These are phyloP conservation scores for Mythimna loreyi DNA, from an alignment of 2,888 invertebrate genomes.

Conservation along the genomic window DNA sequence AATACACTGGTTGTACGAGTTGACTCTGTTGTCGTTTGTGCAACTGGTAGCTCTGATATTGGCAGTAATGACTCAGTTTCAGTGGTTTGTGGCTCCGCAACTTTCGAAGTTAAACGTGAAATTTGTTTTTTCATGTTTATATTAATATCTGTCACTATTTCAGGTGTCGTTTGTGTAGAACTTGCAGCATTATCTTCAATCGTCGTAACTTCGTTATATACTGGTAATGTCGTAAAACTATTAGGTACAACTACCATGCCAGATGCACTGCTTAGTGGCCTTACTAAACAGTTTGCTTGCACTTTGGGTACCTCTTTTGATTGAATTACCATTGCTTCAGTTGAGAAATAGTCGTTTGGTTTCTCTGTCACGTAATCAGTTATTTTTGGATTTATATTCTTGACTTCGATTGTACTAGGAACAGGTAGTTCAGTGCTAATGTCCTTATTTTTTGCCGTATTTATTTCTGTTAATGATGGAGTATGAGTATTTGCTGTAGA, in stretches of 20 bases:
- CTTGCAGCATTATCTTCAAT: constrained; percentile 5
- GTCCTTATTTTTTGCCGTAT: neutral
- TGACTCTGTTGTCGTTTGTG: constrained; percentile 6
- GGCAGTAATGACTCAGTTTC: neutral
- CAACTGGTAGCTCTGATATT: neutral
- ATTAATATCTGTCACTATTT: neutral
- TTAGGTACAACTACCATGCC: neutral
- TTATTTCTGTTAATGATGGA: neutral
- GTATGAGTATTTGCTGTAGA: neutral
- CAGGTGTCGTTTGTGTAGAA: neutral
- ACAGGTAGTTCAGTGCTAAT: neutral
- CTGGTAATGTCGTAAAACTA: neutral
- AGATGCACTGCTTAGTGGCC: neutral
- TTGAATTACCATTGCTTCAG: neutral
- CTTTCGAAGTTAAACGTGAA: neutral
- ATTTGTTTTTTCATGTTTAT: constrained; percentile 1
- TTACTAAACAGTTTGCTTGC: neutral
- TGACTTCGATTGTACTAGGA: neutral
- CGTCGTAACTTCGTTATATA: neutral
- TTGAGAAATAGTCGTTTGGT: neutral
- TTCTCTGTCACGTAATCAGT: constrained; percentile 1
- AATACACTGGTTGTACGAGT: neutral
- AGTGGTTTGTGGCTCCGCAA: neutral
- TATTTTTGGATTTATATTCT: neutral
- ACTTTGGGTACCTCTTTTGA: neutral